Evolutionary conservation across 2,888 invertebrate species (phyloP), one percentile per base, ranked within the genome.

Genomic region (Agonopterix heracliana): DNA sequence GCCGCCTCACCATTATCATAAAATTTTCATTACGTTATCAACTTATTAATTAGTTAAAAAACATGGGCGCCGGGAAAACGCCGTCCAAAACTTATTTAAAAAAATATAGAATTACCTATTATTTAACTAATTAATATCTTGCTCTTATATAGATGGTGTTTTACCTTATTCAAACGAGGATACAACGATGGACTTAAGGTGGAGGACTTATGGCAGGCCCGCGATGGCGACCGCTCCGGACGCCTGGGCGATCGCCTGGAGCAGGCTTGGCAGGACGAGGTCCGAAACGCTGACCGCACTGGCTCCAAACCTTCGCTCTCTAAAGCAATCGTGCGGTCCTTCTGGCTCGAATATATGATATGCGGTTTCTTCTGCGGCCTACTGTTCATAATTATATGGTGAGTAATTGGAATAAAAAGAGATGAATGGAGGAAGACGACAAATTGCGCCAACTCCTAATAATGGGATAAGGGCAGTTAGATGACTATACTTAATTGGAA

Each of bases 241-340:
- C 74, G 78, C n/a, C 81, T 94, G 10, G 93, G 93, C 8, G 90
- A 93, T 69, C 82, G 84, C 12, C 78, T 95, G 40, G 93, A 93
- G 74, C 85, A 84, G 84, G 92, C 91, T 49, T 94, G 93, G 94
- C 78, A 89, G 43, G 71, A 81, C 40, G 93, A 93, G 72, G 55
- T 91, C 13, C 71, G 78, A 44, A 73, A 71, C 42, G 88, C 91
- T 1, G 79, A 84, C 45, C 76, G 76, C 51, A 72, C 74, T 45
- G 87, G 88, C n/a, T 73, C 74, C 36, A 85, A 89, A 51, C 93
- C 94, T 0, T 91, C 91, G 45, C 78, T 93, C 43, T 72, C 90
- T 4, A 89, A 76, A 55, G 92, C 92, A 5, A 88, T 93, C 48
- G 66, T 88, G 41, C 89, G 89, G 56, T 90, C 92, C 8, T 93